A percentile compares a stretch with the other conserved stretches of the same genome.
Evolutionary conservation across 2,113 vertebrate species (phyloP).

Genomic region (Tachysurus vachellii): DNA sequence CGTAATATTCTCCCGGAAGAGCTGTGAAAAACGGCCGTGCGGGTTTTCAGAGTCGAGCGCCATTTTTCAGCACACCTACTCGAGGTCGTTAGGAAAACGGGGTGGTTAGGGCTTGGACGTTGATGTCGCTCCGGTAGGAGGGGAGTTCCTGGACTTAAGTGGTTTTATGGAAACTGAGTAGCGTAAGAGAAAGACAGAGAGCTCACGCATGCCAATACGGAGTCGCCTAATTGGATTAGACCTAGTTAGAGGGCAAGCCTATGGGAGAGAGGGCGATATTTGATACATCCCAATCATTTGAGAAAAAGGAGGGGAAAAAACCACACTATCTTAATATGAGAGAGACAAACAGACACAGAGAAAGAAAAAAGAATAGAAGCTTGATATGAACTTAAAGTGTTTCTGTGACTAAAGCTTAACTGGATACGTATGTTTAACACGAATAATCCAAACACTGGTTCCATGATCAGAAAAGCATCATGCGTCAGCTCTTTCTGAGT

Average conservation of each 20-base stretch:
- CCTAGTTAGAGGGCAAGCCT: background rate
- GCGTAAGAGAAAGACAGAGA: slow-evolving; percentile 3
- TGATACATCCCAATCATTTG: slow-evolving; percentile 27
- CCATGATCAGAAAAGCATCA: background rate
- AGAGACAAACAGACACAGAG: background rate
- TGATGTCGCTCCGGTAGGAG: background rate
- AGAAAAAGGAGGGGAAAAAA: background rate
- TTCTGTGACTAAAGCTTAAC: background rate
- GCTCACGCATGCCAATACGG: background rate
- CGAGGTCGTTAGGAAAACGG: background rate
- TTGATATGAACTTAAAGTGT: background rate
- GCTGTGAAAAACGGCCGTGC: background rate
- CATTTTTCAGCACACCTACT: slow-evolving; percentile 37
- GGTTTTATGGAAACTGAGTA: slow-evolving; percentile 36
- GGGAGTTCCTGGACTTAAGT: slow-evolving; percentile 28
- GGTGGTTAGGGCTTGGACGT: background rate
- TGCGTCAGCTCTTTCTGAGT: too few relatives aligned
- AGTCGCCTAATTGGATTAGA: slow-evolving; percentile 37
- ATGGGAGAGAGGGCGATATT: background rate
- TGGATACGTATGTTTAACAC: background rate
- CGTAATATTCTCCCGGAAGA: slow-evolving; percentile 35
- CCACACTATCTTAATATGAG: background rate
- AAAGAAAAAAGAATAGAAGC: background rate
- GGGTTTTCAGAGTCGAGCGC: background rate
- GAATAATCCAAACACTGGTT: background rate